A percentile compares a stretch with the other conserved stretches of the same genome.
phyloP scores from a whole-genome alignment of 2,113 vertebrate species.

The Amblyopsis rosae region DNA sequence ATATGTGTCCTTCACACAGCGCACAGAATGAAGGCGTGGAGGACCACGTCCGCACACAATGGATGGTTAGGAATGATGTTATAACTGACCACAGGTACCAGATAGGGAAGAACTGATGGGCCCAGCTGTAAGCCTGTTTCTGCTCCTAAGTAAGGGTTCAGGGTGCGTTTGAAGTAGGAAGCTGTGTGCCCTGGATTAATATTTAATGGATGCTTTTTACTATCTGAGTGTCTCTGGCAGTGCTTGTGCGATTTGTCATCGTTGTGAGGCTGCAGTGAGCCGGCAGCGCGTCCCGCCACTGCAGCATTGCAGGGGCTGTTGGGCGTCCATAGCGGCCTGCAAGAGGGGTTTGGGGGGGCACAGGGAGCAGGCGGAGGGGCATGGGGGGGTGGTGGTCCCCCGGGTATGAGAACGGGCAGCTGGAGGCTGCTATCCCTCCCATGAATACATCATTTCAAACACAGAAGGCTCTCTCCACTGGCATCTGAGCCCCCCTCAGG shows the following conservation, averaged over 20 bases:
- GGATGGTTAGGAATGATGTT: conserved; percentile 10
- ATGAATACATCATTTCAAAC: conserved; percentile 54
- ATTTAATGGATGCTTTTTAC: conserved; percentile 79
- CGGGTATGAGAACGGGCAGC: conserved; percentile 51
- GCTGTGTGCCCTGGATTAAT: conserved; percentile 64
- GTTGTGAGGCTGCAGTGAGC: conserved; percentile 56
- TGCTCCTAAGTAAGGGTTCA: conserved; percentile 57
- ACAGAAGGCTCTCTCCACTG: conserved; percentile 43
- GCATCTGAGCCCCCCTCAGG: conserved; percentile 33
- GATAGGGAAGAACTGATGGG: conserved; percentile 46
- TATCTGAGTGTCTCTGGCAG: conserved; percentile 71
- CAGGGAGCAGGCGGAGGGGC: neutral
- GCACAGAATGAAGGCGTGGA: conserved; percentile 38
- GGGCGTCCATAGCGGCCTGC: conserved; percentile 42
- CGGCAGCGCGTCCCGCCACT: conserved; percentile 21
- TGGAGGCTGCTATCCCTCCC: conserved; percentile 45
- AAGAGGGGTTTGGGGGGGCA: neutral
- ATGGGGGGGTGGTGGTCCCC: conserved; percentile 18
- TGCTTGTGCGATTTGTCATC: conserved; percentile 74
- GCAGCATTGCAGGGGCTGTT: conserved; percentile 23
- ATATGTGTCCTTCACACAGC: neutral
- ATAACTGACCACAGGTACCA: conserved; percentile 42
- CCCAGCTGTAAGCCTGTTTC: conserved; percentile 45
- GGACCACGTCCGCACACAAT: conserved; percentile 42
- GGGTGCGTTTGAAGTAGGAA: conserved; percentile 67